These are phyloP conservation scores for Myoxocephalus aenaeus DNA, from an alignment of 2,797 vertebrate genomes.

Conservation along the genomic window DNA sequence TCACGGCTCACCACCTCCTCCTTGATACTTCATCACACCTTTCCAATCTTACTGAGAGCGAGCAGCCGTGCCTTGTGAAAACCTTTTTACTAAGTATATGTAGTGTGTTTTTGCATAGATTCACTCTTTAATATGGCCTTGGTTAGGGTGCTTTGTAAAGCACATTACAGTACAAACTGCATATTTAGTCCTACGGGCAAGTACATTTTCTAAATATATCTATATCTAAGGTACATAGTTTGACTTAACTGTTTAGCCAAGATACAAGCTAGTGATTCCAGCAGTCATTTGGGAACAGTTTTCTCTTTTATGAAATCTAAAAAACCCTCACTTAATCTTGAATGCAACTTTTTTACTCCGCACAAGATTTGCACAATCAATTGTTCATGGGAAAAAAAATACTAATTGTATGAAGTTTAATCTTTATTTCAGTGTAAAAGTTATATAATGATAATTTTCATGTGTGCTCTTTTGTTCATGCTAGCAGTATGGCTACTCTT, in stretches of 20 bases:
- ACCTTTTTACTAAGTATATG: constrained; percentile 35
- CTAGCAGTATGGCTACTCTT: not conserved
- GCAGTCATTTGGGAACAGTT: not conserved
- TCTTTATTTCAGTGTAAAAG: constrained; percentile 57
- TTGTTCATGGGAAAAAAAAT: constrained; percentile 38
- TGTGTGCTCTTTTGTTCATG: constrained; percentile 4
- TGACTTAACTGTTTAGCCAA: not conserved
- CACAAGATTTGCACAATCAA: constrained; percentile 74
- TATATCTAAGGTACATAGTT: constrained; percentile 24
- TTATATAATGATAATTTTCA: constrained; percentile 6
- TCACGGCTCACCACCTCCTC: constrained; percentile 28
- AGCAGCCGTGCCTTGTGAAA: constrained; percentile 41
- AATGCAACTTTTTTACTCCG: constrained; percentile 44
- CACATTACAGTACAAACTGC: constrained; percentile 38
- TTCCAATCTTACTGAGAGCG: constrained; percentile 19
- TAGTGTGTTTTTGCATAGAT: constrained; percentile 57
- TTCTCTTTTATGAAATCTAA: constrained; percentile 6
- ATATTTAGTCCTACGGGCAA: constrained; percentile 31
- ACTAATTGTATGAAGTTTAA: constrained; percentile 49
- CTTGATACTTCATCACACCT: constrained; percentile 16
- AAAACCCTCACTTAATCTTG: constrained; percentile 35
- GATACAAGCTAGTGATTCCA: constrained; percentile 5
- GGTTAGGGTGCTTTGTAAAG: constrained; percentile 32
- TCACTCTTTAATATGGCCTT: constrained; percentile 61
- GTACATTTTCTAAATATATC: constrained; percentile 5